phyloP scores from a whole-genome alignment of 2,888 invertebrate genomes.

The Parochlus steinenii region DNA sequence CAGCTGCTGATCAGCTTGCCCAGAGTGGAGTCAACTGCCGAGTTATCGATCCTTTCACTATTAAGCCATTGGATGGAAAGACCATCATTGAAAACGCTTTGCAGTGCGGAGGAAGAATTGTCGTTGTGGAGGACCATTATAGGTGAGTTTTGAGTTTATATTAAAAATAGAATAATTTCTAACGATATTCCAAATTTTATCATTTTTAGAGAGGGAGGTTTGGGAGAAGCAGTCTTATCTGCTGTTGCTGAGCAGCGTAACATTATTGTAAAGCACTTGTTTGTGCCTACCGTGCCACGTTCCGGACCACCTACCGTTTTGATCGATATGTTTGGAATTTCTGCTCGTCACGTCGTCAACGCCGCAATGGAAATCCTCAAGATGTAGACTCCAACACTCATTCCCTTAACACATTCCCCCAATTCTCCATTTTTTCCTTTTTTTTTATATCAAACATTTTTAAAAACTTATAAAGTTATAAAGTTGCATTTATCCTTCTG shows the following conservation, averaged over 20 bases:
- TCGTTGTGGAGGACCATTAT: conserved; percentile 97
- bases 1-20: conserved; percentile 60
- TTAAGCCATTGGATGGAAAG: conserved; percentile 83
- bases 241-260: conserved; percentile 57
- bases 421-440: too few relatives aligned
- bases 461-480: too few relatives aligned
- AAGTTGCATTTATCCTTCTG: too few relatives aligned
- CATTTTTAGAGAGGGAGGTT: conserved; percentile 47
- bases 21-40: conserved; percentile 56
- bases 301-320: conserved; percentile 81
- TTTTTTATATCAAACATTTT: too few relatives aligned
- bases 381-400: too few relatives aligned
- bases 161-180: background rate
- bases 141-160: conserved; percentile 46
- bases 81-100: conserved; percentile 59
- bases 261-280: conserved; percentile 59
- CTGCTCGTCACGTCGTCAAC: conserved; percentile 56
- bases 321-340: conserved; percentile 78
- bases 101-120: conserved; percentile 60
- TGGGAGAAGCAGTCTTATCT: conserved; percentile 87
- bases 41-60: conserved; percentile 87
- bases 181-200: conserved; percentile 3
- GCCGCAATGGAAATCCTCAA: conserved; percentile 51
- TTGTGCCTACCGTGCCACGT: conserved; percentile 69
- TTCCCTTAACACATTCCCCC: too few relatives aligned